Evolutionary conservation across 1,140 invertebrate genomes (phyloP).

Genomic region (Diabrotica undecimpunctata): DNA sequence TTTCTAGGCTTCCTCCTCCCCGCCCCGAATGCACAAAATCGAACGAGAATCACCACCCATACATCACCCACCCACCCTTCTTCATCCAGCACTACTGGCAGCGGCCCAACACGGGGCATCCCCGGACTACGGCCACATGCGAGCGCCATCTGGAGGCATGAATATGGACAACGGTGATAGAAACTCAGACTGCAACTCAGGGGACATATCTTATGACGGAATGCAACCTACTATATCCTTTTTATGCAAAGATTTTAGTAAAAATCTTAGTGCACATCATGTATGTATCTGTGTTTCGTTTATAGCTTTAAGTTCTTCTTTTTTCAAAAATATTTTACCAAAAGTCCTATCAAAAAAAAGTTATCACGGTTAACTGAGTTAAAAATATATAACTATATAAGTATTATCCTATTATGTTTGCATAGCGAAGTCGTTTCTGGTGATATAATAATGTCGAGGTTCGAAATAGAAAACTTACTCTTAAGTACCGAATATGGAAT

Average conservation of each 20-base stretch:
- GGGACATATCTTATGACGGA: slow-evolving; percentile 81
- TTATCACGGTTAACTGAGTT: not conserved
- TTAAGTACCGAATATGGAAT: too few relatives aligned
- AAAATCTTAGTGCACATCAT: slow-evolving; percentile 35
- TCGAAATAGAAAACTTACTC: too few relatives aligned
- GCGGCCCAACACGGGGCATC: slow-evolving; percentile 71
- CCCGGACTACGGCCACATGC: slow-evolving; percentile 70
- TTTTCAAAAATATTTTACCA: not conserved
- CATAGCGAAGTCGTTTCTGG: too few relatives aligned
- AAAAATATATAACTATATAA: not conserved
- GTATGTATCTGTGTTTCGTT: slow-evolving; percentile 23
- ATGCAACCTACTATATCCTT: slow-evolving; percentile 94
- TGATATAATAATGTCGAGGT: too few relatives aligned
- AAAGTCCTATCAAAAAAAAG: not conserved
- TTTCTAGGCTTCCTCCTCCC: slow-evolving; percentile 47
- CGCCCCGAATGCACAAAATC: slow-evolving; percentile 59
- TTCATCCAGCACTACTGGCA: slow-evolving; percentile 75
- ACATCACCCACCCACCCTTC: slow-evolving; percentile 73
- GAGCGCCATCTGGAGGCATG: slow-evolving; percentile 48
- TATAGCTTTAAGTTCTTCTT: slow-evolving; percentile 15
- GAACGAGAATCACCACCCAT: slow-evolving; percentile 75
- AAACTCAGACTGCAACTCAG: slow-evolving; percentile 83
- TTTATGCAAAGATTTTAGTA: slow-evolving; percentile 53
- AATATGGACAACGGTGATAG: slow-evolving; percentile 77
- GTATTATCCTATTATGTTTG: too few relatives aligned